Base-by-base conservation (phyloP, 1,140 invertebrate species). In the Papilio glaucus region DNA sequence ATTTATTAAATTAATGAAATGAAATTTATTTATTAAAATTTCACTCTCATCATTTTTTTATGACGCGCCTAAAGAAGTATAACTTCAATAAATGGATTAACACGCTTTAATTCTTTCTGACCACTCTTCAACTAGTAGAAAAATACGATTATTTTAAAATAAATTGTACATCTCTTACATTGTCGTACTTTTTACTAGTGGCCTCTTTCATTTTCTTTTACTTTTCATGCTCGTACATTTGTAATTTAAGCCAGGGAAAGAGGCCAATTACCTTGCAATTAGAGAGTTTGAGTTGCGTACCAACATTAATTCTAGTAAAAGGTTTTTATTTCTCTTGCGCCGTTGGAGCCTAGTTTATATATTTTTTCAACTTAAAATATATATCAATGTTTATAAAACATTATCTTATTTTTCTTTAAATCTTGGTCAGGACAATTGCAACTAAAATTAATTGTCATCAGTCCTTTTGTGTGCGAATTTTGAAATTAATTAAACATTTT, bases 241-340 rank as follows among this genome's bases (percentile, higher is more conserved):
- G 49, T 53, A 53, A 53, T 53, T 53, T 53, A 10, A 33, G 21
- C 21, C 21, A 8, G 21, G 18, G 10, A 53, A 53, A 53, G 49
- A 53, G 49, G 49, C 18, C 18, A 53, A 53, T 53, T 53, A 53
- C 21, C 49, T 24, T 53, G 49, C 49, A 53, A 53, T 53, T 53
- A 53, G 8, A 53, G 42, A 45, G 18, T 24, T 24, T 24, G 18
- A 53, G 49, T 49, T 49, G 45, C 45, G 45, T 21, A 12, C 18
- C 18, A 53, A 53, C 49, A 53, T 53, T 53, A 53, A 53, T 53
- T 53, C 49, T 53, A 53, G 49, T 53, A 53, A 53, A 53, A 53
- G 49, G 21, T 53, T 24, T 53, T 53, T 53, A 53, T 53, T 53
- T 53, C 12, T 4, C 18, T 53, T 53, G 9, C 49, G 49, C 24